A percentile compares a stretch with the other conserved stretches of the same genome.
phyloP scores from a whole-genome alignment of 2,113 vertebrate genomes.

The Peromyscus leucopus region DNA sequence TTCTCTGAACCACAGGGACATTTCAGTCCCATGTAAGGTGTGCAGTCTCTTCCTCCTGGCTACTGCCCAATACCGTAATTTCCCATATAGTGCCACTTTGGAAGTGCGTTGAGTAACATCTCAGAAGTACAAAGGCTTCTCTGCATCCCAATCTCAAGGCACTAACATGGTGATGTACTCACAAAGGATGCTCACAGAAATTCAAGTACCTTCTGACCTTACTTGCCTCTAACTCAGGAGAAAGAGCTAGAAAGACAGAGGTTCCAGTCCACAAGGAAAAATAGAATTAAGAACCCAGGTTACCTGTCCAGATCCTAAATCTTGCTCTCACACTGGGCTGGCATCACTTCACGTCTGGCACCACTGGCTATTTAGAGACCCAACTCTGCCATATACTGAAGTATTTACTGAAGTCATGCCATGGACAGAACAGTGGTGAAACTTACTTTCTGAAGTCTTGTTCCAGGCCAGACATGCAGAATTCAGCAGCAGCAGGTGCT shows the following conservation, averaged over 20 bases:
- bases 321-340: not conserved
- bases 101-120: not conserved
- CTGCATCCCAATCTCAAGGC: not conserved
- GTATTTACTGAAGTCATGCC: not conserved
- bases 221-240: not conserved
- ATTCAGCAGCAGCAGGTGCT: not conserved
- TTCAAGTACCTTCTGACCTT: not conserved
- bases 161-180: not conserved
- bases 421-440: not conserved
- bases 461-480: not conserved
- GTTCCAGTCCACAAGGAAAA: not conserved
- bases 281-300: not conserved
- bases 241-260: not conserved
- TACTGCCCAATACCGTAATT: conserved; percentile 62
- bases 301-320: not conserved
- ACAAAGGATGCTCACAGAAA: not conserved
- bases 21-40: conserved; percentile 62
- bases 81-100: conserved; percentile 14
- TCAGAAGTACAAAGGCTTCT: not conserved
- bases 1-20: conserved; percentile 73
- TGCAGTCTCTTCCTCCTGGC: conserved; percentile 74
- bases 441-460: not conserved
- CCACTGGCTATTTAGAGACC: not conserved
- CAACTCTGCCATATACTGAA: not conserved
- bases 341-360: not conserved